These are phyloP conservation scores for Elysia chlorotica DNA, from an alignment of 1,140 invertebrate species.

Conservation along the genomic window DNA sequence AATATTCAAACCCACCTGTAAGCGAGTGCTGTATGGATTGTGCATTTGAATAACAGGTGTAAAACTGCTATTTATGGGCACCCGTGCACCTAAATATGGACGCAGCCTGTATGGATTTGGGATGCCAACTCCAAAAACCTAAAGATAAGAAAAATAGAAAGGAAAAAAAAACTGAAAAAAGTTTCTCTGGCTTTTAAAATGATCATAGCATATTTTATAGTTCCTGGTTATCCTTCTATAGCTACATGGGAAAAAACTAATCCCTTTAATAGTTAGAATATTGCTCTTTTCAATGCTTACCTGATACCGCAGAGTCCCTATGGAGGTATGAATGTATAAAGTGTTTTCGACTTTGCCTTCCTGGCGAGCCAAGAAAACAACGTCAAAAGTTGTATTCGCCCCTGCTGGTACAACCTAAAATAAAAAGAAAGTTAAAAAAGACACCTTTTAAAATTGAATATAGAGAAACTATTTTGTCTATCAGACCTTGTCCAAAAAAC, in stretches of 20 bases:
- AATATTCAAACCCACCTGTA: too few relatives aligned
- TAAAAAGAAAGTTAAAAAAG: slow-evolving; percentile 13
- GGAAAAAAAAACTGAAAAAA: not conserved
- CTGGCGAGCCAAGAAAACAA: slow-evolving; percentile 90
- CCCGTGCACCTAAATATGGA: slow-evolving; percentile 84
- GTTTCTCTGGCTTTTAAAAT: too few relatives aligned
- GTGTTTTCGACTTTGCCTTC: slow-evolving; percentile 86
- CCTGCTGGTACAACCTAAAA: slow-evolving; percentile 80
- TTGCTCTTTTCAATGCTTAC: too few relatives aligned
- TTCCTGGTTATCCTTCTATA: too few relatives aligned
- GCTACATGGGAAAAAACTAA: too few relatives aligned
- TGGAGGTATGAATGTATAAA: slow-evolving; percentile 91
- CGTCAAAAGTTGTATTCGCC: slow-evolving; percentile 92
- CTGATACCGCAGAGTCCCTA: slow-evolving; percentile 82
- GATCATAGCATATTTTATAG: too few relatives aligned
- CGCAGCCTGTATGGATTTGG: slow-evolving; percentile 86
- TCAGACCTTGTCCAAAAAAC: too few relatives aligned
- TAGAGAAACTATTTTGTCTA: too few relatives aligned
- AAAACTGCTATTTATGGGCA: slow-evolving; percentile 91
- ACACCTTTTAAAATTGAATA: too few relatives aligned
- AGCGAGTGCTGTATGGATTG: slow-evolving; percentile 85
- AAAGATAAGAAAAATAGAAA: slow-evolving; percentile 44
- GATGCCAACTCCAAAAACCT: slow-evolving; percentile 81
- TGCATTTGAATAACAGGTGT: slow-evolving; percentile 89
- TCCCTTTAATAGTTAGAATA: too few relatives aligned